Evolutionary conservation across 30 jellyfish, hydroid and myxozoan genomes (phyloP).

Genomic region (Rhopilema esculentum): DNA sequence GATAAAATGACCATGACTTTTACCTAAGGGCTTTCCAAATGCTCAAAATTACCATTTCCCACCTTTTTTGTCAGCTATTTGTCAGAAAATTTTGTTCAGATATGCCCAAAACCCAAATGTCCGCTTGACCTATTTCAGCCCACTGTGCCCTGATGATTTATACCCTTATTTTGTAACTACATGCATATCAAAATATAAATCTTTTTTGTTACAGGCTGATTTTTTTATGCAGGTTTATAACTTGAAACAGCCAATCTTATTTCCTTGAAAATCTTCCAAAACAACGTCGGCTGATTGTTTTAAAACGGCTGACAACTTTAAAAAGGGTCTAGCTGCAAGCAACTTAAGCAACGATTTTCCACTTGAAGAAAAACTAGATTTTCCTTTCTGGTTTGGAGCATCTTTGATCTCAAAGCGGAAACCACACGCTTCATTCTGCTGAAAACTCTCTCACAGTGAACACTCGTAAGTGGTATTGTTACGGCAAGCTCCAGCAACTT

Average conservation of each 20-base stretch:
- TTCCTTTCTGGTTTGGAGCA: slow-evolving; percentile 58
- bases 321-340: neutral
- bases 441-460: slow-evolving; percentile 63
- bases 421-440: slow-evolving; percentile 53
- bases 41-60: too few species aligned
- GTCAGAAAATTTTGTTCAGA: too few species aligned
- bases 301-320: neutral
- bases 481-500: slow-evolving; percentile 22
- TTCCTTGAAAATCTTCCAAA: neutral
- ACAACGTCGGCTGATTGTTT: neutral
- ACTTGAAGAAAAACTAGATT: slow-evolving; percentile 52
- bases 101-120: too few species aligned
- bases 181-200: neutral
- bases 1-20: too few species aligned
- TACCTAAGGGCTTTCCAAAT: too few species aligned
- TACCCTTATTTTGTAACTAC: neutral
- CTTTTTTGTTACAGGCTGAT: neutral
- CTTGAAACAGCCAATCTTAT: neutral
- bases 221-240: neutral
- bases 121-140: too few species aligned
- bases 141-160: neutral
- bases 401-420: slow-evolving; percentile 37
- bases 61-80: too few species aligned
- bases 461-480: slow-evolving; percentile 33
- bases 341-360: slow-evolving; percentile 5